Base-by-base conservation (phyloP, 1,140 invertebrate species). In the Ctenoplectra terminalis region DNA sequence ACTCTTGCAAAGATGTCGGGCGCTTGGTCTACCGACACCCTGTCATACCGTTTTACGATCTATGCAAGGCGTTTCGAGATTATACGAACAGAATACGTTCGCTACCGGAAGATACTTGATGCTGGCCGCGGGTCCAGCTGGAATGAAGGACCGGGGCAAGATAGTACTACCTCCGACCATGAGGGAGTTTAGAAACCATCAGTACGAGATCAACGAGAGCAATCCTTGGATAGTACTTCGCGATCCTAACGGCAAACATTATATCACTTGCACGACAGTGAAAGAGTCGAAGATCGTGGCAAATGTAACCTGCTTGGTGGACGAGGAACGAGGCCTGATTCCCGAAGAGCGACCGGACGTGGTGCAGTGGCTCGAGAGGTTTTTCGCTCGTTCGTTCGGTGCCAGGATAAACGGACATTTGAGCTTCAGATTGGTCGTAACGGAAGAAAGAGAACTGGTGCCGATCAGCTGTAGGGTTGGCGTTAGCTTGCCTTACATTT, bases 241-340 rank as follows among this genome's bases (percentile, higher is more conserved):
- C 54, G 96, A 97, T 87, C 95, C 96, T 4, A 95, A 95, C 63
- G 96, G 96, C 17, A 95, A 96, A 54, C 96, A 96, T 75, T 96
- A 95, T 86, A 93, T 97, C 34, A 97, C 97, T 4, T 97, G 97
- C 87, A 97, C 97, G 0, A 97, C 97, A 0, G 93, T 98, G 23
- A 97, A 96, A 87, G 95, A 96, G 63, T 96, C 96, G 0, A 93
- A 94, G 70, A 95, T 97, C 1, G 95, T 97, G 7, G 96, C 96
- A 15, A 98, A 97, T 86, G 96, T 97, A 3, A 97, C 96, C 0
- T 98, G 97, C 85, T 94, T 95, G 1, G 94, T 97, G 31, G 96
- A 97, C 73, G 94, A 95, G 40, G 94, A 93, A n/a, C 95, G 95
- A 76, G 96, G 96, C 11, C 91, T 97, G 15, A 94, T 97, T 23